These are phyloP conservation scores for Scolopax mira DNA, from an alignment of 2,113 vertebrate species.

Conservation along the genomic window DNA sequence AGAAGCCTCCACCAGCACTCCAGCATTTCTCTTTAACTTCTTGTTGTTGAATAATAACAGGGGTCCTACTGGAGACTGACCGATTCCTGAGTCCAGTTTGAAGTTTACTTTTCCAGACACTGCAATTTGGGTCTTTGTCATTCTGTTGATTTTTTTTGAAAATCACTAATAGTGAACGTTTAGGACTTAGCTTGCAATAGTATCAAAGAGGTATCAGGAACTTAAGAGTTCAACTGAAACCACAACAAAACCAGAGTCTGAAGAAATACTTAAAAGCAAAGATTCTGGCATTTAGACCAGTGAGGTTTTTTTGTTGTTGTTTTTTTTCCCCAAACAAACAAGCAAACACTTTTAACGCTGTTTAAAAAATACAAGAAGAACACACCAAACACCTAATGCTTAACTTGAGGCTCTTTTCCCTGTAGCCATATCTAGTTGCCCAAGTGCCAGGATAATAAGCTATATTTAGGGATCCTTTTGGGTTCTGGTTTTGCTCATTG, in stretches of 20 bases:
- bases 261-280: background rate
- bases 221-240: background rate
- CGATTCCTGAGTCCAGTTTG: background rate
- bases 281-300: background rate
- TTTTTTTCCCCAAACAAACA: background rate
- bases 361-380: background rate
- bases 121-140: background rate
- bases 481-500: conserved; percentile 20
- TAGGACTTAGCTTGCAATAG: rapidly evolving
- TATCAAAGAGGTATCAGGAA: background rate
- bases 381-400: background rate
- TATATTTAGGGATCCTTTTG: conserved; percentile 32
- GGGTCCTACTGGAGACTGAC: background rate
- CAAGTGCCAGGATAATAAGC: background rate
- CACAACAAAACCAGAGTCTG: background rate
- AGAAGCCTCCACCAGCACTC: too few relatives aligned
- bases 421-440: background rate
- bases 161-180: background rate
- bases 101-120: background rate
- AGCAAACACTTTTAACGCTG: background rate
- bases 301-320: background rate
- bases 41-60: background rate
- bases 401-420: background rate
- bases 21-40: too few relatives aligned
- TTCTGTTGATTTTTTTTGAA: background rate